phyloP scores from a whole-genome alignment of 2,888 invertebrate genomes.

The Melieria crassipennis region DNA sequence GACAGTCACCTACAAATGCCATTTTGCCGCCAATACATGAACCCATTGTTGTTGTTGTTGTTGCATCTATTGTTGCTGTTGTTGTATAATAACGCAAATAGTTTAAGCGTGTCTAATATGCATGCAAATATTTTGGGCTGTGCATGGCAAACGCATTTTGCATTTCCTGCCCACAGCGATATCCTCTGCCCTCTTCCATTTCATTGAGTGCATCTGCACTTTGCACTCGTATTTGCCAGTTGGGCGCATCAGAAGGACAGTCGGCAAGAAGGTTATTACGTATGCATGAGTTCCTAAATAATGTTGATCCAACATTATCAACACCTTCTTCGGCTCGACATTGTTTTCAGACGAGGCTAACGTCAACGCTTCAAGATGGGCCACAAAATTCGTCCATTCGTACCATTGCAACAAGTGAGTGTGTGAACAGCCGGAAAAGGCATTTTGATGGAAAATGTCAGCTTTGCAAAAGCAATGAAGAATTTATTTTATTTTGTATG shows the following conservation, averaged over 20 bases:
- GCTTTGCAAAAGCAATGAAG: too few relatives aligned
- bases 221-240: not conserved
- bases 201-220: not conserved
- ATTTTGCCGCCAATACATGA: not conserved
- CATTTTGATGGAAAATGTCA: too few relatives aligned
- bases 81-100: constrained; percentile 26
- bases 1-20: too few relatives aligned
- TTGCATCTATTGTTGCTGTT: constrained; percentile 30
- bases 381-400: too few relatives aligned
- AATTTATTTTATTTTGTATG: too few relatives aligned
- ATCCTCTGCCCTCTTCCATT: not conserved
- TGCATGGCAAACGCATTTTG: constrained; percentile 6
- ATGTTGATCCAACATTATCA: constrained; percentile 64
- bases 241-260: too few relatives aligned
- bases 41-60: not conserved
- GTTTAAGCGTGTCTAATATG: constrained; percentile 49
- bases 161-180: constrained; percentile 1
- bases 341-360: too few relatives aligned
- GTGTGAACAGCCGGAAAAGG: too few relatives aligned
- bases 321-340: constrained; percentile 17
- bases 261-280: constrained; percentile 48
- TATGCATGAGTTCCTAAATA: constrained; percentile 63
- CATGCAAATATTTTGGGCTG: constrained; percentile 50
- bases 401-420: too few relatives aligned
- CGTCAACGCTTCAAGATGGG: too few relatives aligned